Conservation (phyloP, 2,888 invertebrate species). For the Unio pictorum region DNA sequence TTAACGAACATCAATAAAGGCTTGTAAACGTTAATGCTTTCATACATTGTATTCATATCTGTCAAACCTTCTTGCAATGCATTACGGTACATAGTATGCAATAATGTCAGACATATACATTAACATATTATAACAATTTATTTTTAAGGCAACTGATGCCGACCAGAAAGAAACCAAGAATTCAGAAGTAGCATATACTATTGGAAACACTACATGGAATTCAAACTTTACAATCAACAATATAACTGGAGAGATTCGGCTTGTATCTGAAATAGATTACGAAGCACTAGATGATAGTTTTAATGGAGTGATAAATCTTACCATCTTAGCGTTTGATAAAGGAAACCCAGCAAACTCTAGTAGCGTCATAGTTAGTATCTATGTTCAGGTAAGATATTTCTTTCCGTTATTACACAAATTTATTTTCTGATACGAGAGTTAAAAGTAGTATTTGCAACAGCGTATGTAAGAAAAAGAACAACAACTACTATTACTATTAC, state of each 20-base stretch:
- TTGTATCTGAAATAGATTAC: conserved; percentile 16
- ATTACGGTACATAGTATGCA: too few species aligned
- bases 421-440: too few species aligned
- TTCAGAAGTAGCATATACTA: conserved; percentile 10
- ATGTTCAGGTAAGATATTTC: conserved; percentile 18
- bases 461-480: too few species aligned
- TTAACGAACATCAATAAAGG: too few species aligned
- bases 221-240: conserved; percentile 8
- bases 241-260: conserved; percentile 14
- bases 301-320: conserved; percentile 12
- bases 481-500: too few species aligned
- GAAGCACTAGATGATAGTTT: conserved; percentile 13
- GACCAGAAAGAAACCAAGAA: conserved; percentile 19
- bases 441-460: too few species aligned
- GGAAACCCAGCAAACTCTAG: conserved; percentile 9
- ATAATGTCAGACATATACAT: too few species aligned
- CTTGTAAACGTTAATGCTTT: too few species aligned
- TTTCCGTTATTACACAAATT: too few species aligned
- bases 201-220: conserved; percentile 1
- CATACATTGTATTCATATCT: too few species aligned
- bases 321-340: conserved; percentile 14
- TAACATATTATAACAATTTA: too few species aligned
- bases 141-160: conserved; percentile 16
- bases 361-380: conserved; percentile 8
- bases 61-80: too few species aligned